Evolutionary conservation across 2,797 vertebrate genomes (phyloP), one percentile per base, ranked within the genome.

Genomic region (Darevskia nairensis): DNA sequence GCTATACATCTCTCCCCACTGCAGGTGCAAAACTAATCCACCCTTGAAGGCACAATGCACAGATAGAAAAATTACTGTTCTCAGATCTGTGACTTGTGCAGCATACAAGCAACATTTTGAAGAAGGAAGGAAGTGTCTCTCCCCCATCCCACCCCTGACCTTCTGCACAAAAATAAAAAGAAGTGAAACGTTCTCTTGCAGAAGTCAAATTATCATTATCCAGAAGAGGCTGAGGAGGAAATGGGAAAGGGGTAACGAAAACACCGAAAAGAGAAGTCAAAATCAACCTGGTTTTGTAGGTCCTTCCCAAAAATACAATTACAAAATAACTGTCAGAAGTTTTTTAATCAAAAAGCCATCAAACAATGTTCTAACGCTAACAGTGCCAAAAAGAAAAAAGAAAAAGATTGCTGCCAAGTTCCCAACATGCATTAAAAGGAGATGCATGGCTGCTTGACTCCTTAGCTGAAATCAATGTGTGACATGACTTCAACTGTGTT

Each of bases 301-400:
- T 92, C 87, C 50, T 64, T 92, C 91, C 89, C 91, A 83, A 94
- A 90, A 84, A 23, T 55, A 68, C 72, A 92, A 81, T 84, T 86
- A 81, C 81, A 91, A 86, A 92, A 78, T 0, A 23, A 64, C 21
- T 19, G 35, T n/a, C 3, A 9, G 39, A 61, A 27, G 6, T 35
- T 1, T 35, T 35, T 35, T 35, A 35, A 35, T 35, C 35, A 66
- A 10, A 35, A 74, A 79, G 11, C 46, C 6, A 87, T 64, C 74
- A 50, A 66, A 25, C 2, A 44, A 19, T 4, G 23, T 11, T 75
- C 59, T 0, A 1, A 76, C 46, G 23, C 23, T 81, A 35, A 50
- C 46, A 0, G 0, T 50, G 46, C 11, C 35, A 35, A 35, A 11
- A 50, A 50, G 11, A 50, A 35, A 35, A 35, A 35, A 27, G 35